phyloP scores from a whole-genome alignment of 2,113 vertebrate species.

The Chaenogobius annularis region DNA sequence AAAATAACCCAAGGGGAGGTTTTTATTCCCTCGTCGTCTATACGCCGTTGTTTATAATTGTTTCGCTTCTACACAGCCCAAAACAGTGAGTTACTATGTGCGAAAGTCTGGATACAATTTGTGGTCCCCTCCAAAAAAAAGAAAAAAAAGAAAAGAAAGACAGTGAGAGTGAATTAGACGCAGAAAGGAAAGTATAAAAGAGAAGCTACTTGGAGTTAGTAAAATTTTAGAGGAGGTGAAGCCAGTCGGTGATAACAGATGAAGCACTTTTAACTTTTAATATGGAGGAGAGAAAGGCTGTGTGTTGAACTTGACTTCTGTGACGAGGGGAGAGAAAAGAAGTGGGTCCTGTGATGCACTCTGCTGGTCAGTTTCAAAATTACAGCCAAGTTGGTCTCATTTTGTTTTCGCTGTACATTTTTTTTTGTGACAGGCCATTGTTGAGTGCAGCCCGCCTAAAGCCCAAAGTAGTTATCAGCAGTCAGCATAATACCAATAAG shows the following conservation, averaged over 20 bases:
- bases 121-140: constrained; percentile 41
- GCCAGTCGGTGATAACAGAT: constrained; percentile 53
- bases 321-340: background rate
- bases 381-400: constrained; percentile 3
- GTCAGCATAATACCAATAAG: no score
- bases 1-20: constrained; percentile 47
- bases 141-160: background rate
- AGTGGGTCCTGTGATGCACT: constrained; percentile 64
- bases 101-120: constrained; percentile 69
- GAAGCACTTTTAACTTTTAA: constrained; percentile 30
- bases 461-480: no score
- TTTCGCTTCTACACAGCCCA: constrained; percentile 63
- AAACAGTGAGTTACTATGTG: constrained; percentile 65
- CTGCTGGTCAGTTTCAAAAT: constrained; percentile 55
- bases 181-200: constrained; percentile 31
- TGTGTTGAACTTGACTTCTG: constrained; percentile 16
- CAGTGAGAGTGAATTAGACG: background rate
- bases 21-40: constrained; percentile 56
- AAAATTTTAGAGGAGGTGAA: constrained; percentile 42
- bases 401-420: background rate
- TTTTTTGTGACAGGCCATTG: background rate
- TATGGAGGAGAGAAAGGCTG: constrained; percentile 18
- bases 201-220: constrained; percentile 53
- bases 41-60: constrained; percentile 59
- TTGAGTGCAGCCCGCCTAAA: no score